Evolutionary conservation across 2,113 vertebrate genomes (phyloP), one percentile per base, ranked within the genome.

Genomic region (Himantopus leucocephalus): DNA sequence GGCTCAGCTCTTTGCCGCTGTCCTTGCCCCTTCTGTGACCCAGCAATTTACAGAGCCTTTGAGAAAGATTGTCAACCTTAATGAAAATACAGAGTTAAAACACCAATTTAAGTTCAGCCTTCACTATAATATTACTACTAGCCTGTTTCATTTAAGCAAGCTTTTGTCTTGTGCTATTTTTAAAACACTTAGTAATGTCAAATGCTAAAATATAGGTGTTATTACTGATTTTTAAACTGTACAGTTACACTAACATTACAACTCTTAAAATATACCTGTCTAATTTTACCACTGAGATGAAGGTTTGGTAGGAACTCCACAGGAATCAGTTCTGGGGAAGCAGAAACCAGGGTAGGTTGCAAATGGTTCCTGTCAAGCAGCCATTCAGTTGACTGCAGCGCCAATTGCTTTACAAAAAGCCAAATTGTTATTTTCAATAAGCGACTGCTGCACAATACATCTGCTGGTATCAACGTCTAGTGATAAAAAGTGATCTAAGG

Each of bases 321-420:
- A 48, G 64, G 52, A 70, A 59, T 76, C 3, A 0, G 10, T 50
- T 82, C 80, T 81, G 29, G 24, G 62, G 78, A 95, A 96, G 70
- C 52, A 96, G 94, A 95, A 74, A 92, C 30, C 37, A 94, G 91
- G 62, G 91, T 74, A 94, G 62, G 50, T 92, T 79, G 35, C 39
- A 81, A 77, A 21, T 3, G 2, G 14, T 35, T 97, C 43, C 80
- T 77, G 21, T 87, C 76, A 94, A 81, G 30, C 70, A 89, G 27
- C 34, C 45, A 34, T 79, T 85, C 58, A 72, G 53, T 32, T 59
- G 80, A 91, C 32, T 88, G 55, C 10, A 62, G 48, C 0, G 2
- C 26, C 84, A 90, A 77, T 59, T 60, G 82, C 92, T 97, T 96
- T 96, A 75, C 78, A 92, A 60, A 97, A 97, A 95, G n/a, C 13